Conservation (phyloP, 1,140 invertebrate species). For the Tetraneura akinire region DNA sequence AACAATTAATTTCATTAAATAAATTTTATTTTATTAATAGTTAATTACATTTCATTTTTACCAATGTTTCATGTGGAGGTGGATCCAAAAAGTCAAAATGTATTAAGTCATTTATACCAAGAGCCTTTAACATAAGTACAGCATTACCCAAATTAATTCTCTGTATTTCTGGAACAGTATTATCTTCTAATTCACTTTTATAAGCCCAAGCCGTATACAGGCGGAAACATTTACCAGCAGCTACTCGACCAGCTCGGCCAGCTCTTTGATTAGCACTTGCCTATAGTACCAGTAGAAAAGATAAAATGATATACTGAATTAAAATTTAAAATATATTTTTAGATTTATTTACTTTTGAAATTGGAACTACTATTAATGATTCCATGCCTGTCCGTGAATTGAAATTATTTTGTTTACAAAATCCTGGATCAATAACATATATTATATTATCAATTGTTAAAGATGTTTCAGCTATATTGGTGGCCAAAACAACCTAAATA, state of each 20-base stretch:
- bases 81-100: conserved; percentile 99
- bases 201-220: conserved; percentile 97
- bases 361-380: conserved; percentile 94
- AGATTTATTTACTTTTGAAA: conserved; percentile 74
- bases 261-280: conserved; percentile 94
- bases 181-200: conserved; percentile 96
- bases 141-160: conserved; percentile 97
- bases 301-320: not conserved
- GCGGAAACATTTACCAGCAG: conserved; percentile 96
- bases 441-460: conserved; percentile 99
- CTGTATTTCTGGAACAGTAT: conserved; percentile 97
- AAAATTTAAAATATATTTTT: not conserved
- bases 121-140: conserved; percentile 92
- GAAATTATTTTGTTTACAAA: conserved; percentile 99
- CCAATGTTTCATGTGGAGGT: conserved; percentile 94
- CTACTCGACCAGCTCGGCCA: conserved; percentile 87
- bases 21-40: not conserved
- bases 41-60: conserved; percentile 58
- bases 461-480: conserved; percentile 99
- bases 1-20: conserved; percentile 1
- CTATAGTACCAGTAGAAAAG: conserved; percentile 52
- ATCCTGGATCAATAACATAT: conserved; percentile 99
- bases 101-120: conserved; percentile 96
- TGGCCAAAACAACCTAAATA: conserved; percentile 84
- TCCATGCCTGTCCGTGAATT: conserved; percentile 98